These are phyloP conservation scores for Alethe castanea DNA, from an alignment of 2,113 vertebrate species.

Conservation along the genomic window DNA sequence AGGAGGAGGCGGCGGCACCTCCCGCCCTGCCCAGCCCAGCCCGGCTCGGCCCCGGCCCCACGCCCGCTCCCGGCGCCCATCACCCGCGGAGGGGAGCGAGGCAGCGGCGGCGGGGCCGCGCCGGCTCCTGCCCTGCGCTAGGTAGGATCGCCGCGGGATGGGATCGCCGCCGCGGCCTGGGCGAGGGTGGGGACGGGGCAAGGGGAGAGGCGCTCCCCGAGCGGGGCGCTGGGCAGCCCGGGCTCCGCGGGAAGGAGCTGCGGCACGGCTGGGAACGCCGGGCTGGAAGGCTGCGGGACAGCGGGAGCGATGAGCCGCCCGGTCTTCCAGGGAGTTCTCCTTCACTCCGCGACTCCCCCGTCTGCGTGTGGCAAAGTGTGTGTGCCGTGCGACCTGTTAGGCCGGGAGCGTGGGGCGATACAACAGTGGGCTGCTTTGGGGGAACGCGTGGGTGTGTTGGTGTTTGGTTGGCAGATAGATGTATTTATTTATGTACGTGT, in stretches of 20 bases:
- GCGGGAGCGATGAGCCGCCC: not conserved
- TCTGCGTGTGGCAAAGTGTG: not conserved
- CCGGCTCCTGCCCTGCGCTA: not conserved
- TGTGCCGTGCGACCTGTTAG: not conserved
- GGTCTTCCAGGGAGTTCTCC: not conserved
- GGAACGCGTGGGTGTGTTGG: accelerated
- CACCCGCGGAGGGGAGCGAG: not conserved
- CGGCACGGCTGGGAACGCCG: not conserved
- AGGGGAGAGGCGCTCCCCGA: not conserved
- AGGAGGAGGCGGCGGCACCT: not conserved
- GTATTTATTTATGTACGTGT: accelerated
- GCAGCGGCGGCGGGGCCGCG: not conserved
- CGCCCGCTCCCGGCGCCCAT: not conserved
- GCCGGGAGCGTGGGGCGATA: not conserved
- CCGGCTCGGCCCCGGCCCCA: not conserved
- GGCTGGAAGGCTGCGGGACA: not conserved
- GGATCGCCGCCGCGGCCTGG: not conserved
- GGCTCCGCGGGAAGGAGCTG: too few relatives aligned
- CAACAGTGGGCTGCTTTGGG: accelerated
- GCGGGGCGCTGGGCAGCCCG: not conserved
- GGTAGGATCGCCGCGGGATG: not conserved
- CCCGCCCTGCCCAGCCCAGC: not conserved
- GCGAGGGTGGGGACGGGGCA: not conserved
- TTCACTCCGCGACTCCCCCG: too few relatives aligned
- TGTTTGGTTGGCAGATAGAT: not conserved